Evolutionary conservation across 2,888 invertebrate genomes (phyloP), one percentile per base, ranked within the genome.

Genomic region (Drosophila meridiana): DNA sequence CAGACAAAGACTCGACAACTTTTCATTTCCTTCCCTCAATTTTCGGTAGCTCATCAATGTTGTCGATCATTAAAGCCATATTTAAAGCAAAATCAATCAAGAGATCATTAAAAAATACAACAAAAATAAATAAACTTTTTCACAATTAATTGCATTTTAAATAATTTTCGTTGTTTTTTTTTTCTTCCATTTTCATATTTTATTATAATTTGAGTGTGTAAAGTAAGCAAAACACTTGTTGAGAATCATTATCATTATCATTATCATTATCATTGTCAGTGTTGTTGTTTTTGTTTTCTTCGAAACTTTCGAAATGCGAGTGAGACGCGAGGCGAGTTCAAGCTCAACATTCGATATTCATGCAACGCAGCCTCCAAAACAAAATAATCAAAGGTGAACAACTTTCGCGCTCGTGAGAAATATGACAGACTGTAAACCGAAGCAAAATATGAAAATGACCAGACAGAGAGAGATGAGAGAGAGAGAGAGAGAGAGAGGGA

Each of bases 391-490:
- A 89, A 87, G 90, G 90, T 87, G 84, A 90, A 87, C 87, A 87
- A 90, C 90, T 87, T 87, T 87, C 87, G 87, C 90, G 87, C 72
- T 85, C 85, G 88, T 89, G 85, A 88, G 86, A 86, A 86, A 83
- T 83, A 86, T 85, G 88, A 85, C 87, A 74, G 69, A 70, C 63
- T 65, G 20, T 45, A 72, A 57, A 40, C 58, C 68, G 64, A 75
- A 73, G 47, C 56, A 80, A 65, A 76, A 80, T 67, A 80, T 64
- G 56, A 69, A 73, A 80, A 78, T 62, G 36, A 69, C 20, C 61
- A 47, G 53, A 40, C n/a, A 30, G 52, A 60, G 43, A 69, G 42
- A 30, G 36, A 34, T 20, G 61, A 50, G 42, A 40, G 52, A 57
- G 55, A 65, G 50, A 34, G 40, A 26, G 65, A 45, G 28, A 38